These are phyloP conservation scores for Tetragnatha montana DNA, from an alignment of 2,888 invertebrate genomes.

Conservation along the genomic window DNA sequence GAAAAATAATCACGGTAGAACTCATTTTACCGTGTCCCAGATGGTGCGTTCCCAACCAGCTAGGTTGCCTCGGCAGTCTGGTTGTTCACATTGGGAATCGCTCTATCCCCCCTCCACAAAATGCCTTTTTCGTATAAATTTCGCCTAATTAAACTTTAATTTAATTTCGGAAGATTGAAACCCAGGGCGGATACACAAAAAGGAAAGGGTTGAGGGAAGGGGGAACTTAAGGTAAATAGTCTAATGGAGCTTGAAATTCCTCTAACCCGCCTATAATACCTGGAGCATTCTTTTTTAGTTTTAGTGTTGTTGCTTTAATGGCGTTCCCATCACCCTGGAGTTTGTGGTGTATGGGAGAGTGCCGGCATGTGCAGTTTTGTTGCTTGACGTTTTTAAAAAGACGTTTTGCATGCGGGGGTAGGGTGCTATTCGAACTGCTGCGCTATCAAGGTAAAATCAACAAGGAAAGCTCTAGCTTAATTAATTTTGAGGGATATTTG, in stretches of 20 bases:
- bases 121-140: constrained; percentile 35
- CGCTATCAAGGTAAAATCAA: background rate
- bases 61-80: background rate
- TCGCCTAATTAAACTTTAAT: constrained; percentile 49
- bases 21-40: constrained; percentile 16
- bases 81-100: constrained; percentile 33
- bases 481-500: background rate
- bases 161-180: constrained; percentile 22
- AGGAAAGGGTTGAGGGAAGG: background rate
- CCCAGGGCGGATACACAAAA: background rate
- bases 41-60: constrained; percentile 16
- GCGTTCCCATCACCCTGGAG: background rate
- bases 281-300: background rate
- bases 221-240: background rate
- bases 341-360: background rate
- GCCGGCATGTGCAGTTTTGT: background rate
- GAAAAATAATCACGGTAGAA: constrained; percentile 4
- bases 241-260: constrained; percentile 31
- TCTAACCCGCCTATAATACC: background rate
- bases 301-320: background rate
- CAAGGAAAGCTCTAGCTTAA: background rate
- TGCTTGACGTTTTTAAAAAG: background rate
- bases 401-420: background rate
- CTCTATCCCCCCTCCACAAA: constrained; percentile 8
- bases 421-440: background rate